These are phyloP conservation scores for Chelidonichthys spinosus DNA, from an alignment of 2,797 vertebrate species.

Conservation along the genomic window DNA sequence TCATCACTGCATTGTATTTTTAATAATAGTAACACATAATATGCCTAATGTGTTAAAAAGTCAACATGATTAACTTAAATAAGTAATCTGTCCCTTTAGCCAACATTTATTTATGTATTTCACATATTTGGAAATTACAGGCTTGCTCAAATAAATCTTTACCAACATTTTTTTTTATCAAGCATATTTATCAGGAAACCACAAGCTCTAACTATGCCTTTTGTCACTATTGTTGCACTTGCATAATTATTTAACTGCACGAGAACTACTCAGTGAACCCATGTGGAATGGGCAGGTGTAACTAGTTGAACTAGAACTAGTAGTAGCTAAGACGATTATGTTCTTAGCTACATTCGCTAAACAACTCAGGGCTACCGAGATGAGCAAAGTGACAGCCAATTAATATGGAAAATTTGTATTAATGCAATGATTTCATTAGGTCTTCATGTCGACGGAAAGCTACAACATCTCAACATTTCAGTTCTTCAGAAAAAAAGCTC, in stretches of 20 bases:
- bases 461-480: neutral
- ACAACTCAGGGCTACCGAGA: neutral
- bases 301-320: neutral
- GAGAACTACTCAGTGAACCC: neutral
- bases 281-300: neutral
- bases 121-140: neutral
- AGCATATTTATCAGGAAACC: neutral
- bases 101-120: neutral
- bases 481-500: slow-evolving; percentile 8
- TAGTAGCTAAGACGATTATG: neutral
- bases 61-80: neutral
- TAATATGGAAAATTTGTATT: neutral
- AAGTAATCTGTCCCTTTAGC: neutral
- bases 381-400: neutral
- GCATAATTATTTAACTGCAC: neutral
- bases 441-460: neutral
- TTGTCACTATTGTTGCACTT: neutral
- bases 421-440: neutral
- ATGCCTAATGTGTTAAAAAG: neutral
- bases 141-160: neutral
- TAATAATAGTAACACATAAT: neutral
- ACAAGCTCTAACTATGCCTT: neutral
- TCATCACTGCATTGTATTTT: neutral
- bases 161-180: neutral
- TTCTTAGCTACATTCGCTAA: neutral